Percentiles rank a stretch among this genome's conserved stretches.
Conservation (phyloP, 1,140 invertebrate species). For the Magallana angulata region DNA sequence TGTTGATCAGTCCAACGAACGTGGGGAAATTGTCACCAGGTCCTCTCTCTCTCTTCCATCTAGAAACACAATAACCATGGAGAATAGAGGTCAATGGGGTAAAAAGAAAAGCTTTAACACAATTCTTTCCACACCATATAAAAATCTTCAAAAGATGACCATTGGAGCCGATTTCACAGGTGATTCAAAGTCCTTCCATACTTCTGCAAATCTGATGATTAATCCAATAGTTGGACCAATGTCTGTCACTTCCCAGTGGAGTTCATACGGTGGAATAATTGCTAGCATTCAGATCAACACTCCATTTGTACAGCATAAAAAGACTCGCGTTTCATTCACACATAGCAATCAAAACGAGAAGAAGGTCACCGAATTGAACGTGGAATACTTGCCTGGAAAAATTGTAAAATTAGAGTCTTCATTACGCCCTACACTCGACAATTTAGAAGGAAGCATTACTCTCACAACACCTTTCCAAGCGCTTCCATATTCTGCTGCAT, state of each 20-base stretch:
- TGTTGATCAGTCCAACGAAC: conserved; percentile 11
- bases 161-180: conserved; percentile 48
- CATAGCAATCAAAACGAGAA: conserved; percentile 31
- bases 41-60: neutral
- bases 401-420: conserved; percentile 47
- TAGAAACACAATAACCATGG: conserved; percentile 43
- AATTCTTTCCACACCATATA: conserved; percentile 51
- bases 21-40: conserved; percentile 19
- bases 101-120: conserved; percentile 47
- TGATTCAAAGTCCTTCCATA: conserved; percentile 47
- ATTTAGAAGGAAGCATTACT: conserved; percentile 25
- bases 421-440: conserved; percentile 32
- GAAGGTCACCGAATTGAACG: conserved; percentile 50
- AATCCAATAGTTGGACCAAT: conserved; percentile 52
- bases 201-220: conserved; percentile 55
- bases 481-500: conserved; percentile 19
- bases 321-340: conserved; percentile 49
- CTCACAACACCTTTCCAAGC: conserved; percentile 46
- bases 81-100: conserved; percentile 48
- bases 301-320: conserved; percentile 51
- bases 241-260: conserved; percentile 45
- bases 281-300: conserved; percentile 61
- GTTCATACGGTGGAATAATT: conserved; percentile 53
- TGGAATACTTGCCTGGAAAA: conserved; percentile 63
- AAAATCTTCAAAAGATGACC: conserved; percentile 52